A percentile compares a stretch with the other conserved stretches of the same genome.
Conservation (phyloP, 2,113 vertebrate genomes). For the Eubucco bourcierii region DNA sequence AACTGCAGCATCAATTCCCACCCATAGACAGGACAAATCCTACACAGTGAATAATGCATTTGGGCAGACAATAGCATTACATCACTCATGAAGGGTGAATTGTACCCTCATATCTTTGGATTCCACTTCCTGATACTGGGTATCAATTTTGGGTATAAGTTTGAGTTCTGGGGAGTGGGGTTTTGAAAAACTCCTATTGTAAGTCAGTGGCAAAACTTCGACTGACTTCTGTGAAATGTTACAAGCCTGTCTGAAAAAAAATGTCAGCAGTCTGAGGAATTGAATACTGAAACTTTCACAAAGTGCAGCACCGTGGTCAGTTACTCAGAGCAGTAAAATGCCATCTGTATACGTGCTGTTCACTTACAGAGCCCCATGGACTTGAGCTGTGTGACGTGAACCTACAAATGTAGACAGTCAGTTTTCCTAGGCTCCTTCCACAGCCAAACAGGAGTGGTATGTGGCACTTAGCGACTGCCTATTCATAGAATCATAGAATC, state of each 20-base stretch:
- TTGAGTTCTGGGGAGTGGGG: background rate
- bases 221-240: background rate
- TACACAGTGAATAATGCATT: background rate
- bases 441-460: background rate
- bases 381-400: background rate
- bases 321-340: background rate
- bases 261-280: background rate
- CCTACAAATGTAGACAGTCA: background rate
- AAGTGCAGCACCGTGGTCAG: background rate
- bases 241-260: background rate
- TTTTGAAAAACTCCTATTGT: background rate
- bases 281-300: background rate
- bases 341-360: background rate
- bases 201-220: background rate
- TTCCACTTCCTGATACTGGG: background rate
- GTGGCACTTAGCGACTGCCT: no score
- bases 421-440: background rate
- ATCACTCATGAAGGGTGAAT: background rate
- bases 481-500: no score
- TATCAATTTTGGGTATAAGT: background rate
- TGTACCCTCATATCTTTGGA: background rate
- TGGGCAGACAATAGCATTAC: background rate
- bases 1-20: background rate
- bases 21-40: background rate
- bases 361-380: background rate